A percentile compares a stretch with the other conserved stretches of the same genome.
Conservation (phyloP, 2,888 invertebrate species). For the Diploptera punctata region DNA sequence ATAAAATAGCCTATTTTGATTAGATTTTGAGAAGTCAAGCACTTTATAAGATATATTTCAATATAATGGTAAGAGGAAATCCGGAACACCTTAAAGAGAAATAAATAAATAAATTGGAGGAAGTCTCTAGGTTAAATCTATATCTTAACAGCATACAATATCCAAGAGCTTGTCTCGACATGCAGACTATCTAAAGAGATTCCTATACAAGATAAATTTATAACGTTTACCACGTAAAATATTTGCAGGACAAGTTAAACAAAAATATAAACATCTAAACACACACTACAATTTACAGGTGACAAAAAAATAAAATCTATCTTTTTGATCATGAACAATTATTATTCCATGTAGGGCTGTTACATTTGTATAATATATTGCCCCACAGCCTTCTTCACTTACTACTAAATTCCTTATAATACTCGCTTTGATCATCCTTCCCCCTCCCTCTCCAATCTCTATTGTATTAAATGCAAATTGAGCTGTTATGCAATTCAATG, state of each 20-base stretch:
- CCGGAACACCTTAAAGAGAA: no score
- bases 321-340: background rate
- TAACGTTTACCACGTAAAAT: constrained; percentile 1
- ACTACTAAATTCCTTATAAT: background rate
- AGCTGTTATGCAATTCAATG: no score
- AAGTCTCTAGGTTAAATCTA: no score
- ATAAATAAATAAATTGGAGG: no score
- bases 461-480: no score
- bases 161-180: background rate
- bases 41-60: no score
- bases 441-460: no score
- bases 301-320: background rate
- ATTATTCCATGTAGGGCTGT: background rate
- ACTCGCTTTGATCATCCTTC: background rate
- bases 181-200: background rate
- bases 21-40: no score
- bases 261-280: background rate
- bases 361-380: background rate
- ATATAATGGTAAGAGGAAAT: no score
- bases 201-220: constrained; percentile 1
- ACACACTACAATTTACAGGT: background rate
- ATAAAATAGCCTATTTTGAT: no score
- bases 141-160: no score
- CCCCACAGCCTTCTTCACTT: background rate
- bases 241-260: constrained; percentile 12